Evolutionary conservation across 2,888 invertebrate species (phyloP), one percentile per base, ranked within the genome.

Genomic region (Agriopis aurantiaria): DNA sequence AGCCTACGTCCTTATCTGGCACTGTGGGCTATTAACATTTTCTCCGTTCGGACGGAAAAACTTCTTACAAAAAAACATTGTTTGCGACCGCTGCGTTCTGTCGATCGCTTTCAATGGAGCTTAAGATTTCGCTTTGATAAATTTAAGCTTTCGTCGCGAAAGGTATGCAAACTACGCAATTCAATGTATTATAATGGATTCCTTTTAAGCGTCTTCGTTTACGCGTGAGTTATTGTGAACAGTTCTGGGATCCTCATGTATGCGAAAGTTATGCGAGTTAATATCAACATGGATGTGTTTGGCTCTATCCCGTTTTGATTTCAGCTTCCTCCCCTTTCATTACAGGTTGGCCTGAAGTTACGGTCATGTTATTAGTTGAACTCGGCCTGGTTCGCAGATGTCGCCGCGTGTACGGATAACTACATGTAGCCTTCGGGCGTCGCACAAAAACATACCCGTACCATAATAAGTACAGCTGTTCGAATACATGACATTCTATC

Each of bases 11-110:
- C 87, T 89, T 90, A 89, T 90, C 85, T 86, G 89, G 88, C 85
- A 90, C 87, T 86, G 86, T 85, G 80, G 83, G 82, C 88, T 88
- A 89, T 90, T 89, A 90, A 87, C 85, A 87, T 88, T 88, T 85
- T 82, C 78, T 83, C 75, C 78, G 81, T 71, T 84, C 79, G 82
- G 81, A 82, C 80, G 77, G 77, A 80, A 83, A 75, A 80, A 79
- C 78, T 83, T 81, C 83, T 85, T 78, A 82, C 83, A 84, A 85
- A 82, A 33, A 85, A 86, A 84, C 78, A 79, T 80, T 81, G 78
- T 78, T 75, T 79, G 80, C 83, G 80, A 76, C 78, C 79, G 78
- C 73, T 79, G 79, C 78, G 78, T 79, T 83, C 81, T 79, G 80
- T 79, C 71, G 71, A 78, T 79, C 67, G 78, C 71, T 76, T 78